Conservation (phyloP, 1,140 invertebrate genomes). For the Coboldia fuscipes region DNA sequence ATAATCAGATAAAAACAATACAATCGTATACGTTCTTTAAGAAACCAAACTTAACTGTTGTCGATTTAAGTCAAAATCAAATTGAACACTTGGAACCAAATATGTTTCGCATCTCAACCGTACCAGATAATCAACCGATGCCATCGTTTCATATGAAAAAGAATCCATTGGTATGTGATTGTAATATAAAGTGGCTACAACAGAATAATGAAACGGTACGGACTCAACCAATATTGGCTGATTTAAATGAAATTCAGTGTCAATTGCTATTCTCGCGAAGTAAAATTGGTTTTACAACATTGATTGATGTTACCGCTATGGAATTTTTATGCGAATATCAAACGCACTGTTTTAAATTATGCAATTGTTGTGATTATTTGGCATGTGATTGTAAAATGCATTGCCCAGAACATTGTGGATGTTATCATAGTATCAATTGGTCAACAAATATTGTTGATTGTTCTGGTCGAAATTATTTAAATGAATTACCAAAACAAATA, state of each 20-base stretch:
- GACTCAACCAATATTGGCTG: conserved; percentile 69
- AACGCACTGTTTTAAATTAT: conserved; percentile 71
- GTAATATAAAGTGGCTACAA: conserved; percentile 45
- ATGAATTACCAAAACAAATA: conserved; percentile 54
- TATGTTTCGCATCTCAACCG: conserved; percentile 59
- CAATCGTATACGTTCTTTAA: conserved; percentile 85
- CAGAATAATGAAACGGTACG: conserved; percentile 57
- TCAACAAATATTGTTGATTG: conserved; percentile 83
- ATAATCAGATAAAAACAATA: conserved; percentile 70
- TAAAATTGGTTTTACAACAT: conserved; percentile 49
- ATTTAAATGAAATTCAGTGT: conserved; percentile 72
- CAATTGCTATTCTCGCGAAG: conserved; percentile 68
- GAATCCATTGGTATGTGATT: conserved; percentile 81
- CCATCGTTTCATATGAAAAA: conserved; percentile 80
- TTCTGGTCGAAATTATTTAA: conserved; percentile 46
- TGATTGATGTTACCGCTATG: conserved; percentile 62
- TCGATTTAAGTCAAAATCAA: conserved; percentile 68
- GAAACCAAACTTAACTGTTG: conserved; percentile 70
- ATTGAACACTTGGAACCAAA: conserved; percentile 69
- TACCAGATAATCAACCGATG: conserved; percentile 48
- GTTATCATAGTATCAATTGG: conserved; percentile 84
- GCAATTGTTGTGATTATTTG: conserved; percentile 85
- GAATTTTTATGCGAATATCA: conserved; percentile 84
- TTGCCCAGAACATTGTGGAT: conserved; percentile 74
- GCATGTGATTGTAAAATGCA: conserved; percentile 91